A percentile compares a stretch with the other conserved stretches of the same genome.
These are phyloP conservation scores for Leptoteleia sp. DNA, from an alignment of 1,140 invertebrate species.

Conservation along the genomic window DNA sequence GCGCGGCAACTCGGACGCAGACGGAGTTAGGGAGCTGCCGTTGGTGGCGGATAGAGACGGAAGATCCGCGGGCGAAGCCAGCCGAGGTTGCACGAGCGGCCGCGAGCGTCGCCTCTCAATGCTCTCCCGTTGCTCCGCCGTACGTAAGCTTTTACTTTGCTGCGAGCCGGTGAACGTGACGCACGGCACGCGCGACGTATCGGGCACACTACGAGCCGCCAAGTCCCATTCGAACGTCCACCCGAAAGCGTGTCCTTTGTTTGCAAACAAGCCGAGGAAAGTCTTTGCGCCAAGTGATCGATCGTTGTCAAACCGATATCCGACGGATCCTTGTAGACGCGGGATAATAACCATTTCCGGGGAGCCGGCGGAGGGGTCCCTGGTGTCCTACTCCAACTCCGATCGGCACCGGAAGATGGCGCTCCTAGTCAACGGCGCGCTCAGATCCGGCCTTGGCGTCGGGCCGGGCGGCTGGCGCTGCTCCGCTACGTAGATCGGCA, in stretches of 20 bases:
- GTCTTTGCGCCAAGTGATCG: too few species aligned
- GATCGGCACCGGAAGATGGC: slow-evolving; percentile 1
- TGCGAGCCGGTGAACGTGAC: slow-evolving; percentile 73
- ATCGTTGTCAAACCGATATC: too few species aligned
- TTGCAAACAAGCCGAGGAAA: slow-evolving; percentile 27
- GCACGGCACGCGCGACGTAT: slow-evolving; percentile 47
- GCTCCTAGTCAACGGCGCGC: neutral
- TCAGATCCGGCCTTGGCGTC: neutral
- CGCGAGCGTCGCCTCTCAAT: slow-evolving; percentile 24
- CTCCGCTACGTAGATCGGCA: slow-evolving; percentile 25
- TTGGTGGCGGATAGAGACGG: slow-evolving; percentile 30
- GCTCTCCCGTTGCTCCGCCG: slow-evolving; percentile 37
- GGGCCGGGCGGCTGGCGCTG: slow-evolving; percentile 13
- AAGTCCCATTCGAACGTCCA: slow-evolving; percentile 8
- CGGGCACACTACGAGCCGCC: neutral
- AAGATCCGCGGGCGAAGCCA: slow-evolving; percentile 42
- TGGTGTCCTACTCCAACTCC: neutral
- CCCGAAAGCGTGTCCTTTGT: slow-evolving; percentile 22
- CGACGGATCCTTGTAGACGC: too few species aligned
- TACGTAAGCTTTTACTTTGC: slow-evolving; percentile 71
- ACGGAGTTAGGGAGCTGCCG: slow-evolving; percentile 22
- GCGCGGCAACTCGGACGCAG: slow-evolving; percentile 65
- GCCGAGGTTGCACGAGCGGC: slow-evolving; percentile 58
- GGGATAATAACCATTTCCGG: too few species aligned
- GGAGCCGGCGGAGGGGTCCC: neutral